A percentile compares a stretch with the other conserved stretches of the same genome.
These are phyloP conservation scores for Heliconius aoede DNA, from an alignment of 2,888 invertebrate species.

Conservation along the genomic window DNA sequence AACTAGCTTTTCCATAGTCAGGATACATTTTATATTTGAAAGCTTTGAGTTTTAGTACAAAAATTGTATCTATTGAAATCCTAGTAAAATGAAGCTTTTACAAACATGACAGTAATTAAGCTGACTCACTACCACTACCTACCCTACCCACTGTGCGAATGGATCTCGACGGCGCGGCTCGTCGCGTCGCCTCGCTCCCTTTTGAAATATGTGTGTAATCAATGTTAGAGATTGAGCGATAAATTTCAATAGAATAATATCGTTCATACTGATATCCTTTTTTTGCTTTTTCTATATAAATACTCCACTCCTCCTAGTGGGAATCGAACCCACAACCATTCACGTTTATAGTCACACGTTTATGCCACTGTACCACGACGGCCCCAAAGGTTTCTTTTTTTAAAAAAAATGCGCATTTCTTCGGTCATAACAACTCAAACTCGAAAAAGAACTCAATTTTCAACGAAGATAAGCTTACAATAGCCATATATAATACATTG, in stretches of 20 bases:
- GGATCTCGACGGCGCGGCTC: constrained; percentile 17
- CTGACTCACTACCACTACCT: constrained; percentile 34
- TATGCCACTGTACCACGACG: no score
- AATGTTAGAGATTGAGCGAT: constrained; percentile 31
- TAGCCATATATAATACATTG: no score
- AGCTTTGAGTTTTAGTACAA: constrained; percentile 4
- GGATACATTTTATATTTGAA: constrained; percentile 10
- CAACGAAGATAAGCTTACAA: background rate
- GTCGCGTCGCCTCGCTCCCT: constrained; percentile 25
- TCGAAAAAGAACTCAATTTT: background rate
- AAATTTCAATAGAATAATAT: constrained; percentile 27
- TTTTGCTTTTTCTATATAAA: background rate
- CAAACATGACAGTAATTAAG: constrained; percentile 38
- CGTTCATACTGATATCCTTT: constrained; percentile 7
- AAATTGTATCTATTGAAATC: constrained; percentile 14
- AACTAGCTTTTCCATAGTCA: background rate
- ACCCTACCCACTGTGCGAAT: constrained; percentile 7
- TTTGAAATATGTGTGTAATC: constrained; percentile 33
- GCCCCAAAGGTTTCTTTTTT: no score
- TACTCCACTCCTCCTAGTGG: no score
- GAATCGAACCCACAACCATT: no score
- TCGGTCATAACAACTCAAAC: no score
- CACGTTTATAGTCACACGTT: no score
- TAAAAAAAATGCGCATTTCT: no score
- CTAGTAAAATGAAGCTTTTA: constrained; percentile 26